These are phyloP conservation scores for Heliconius hermathena DNA, from an alignment of 1,140 invertebrate genomes.

Conservation along the genomic window DNA sequence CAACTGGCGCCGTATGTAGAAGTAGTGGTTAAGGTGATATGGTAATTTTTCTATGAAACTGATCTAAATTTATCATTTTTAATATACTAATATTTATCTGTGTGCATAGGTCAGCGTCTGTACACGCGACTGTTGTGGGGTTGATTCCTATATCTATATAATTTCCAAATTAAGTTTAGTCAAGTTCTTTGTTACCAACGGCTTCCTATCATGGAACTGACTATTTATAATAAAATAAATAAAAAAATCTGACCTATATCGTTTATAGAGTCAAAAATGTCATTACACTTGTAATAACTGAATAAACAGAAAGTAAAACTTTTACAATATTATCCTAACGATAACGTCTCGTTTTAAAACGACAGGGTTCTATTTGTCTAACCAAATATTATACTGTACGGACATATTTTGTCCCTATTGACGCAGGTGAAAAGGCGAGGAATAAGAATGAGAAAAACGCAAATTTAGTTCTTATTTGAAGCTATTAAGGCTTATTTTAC, in stretches of 20 bases:
- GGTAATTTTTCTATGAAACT: too few relatives aligned
- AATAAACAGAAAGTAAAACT: slow-evolving; percentile 2
- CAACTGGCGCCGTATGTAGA: neutral
- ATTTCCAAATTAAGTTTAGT: too few relatives aligned
- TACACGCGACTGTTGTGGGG: too few relatives aligned
- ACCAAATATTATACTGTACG: slow-evolving; percentile 13
- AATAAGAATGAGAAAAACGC: neutral
- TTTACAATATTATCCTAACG: slow-evolving; percentile 5
- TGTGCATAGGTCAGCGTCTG: too few relatives aligned
- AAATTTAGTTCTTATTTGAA: slow-evolving; percentile 21
- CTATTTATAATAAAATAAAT: neutral
- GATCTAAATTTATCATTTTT: too few relatives aligned
- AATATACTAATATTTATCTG: too few relatives aligned
- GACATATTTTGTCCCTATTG: slow-evolving; percentile 34
- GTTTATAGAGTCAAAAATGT: neutral
- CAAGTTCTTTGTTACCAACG: too few relatives aligned
- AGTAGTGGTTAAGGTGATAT: neutral
- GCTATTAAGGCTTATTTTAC: slow-evolving; percentile 12
- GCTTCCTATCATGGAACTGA: too few relatives aligned
- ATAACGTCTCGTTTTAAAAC: slow-evolving; percentile 6
- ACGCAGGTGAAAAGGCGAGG: slow-evolving; percentile 40
- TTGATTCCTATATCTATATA: too few relatives aligned
- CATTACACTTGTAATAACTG: slow-evolving; percentile 1
- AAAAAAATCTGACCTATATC: neutral
- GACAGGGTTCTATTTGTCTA: slow-evolving; percentile 28